Conservation (phyloP, 2,888 invertebrate species). For the Atethmia centrago region DNA sequence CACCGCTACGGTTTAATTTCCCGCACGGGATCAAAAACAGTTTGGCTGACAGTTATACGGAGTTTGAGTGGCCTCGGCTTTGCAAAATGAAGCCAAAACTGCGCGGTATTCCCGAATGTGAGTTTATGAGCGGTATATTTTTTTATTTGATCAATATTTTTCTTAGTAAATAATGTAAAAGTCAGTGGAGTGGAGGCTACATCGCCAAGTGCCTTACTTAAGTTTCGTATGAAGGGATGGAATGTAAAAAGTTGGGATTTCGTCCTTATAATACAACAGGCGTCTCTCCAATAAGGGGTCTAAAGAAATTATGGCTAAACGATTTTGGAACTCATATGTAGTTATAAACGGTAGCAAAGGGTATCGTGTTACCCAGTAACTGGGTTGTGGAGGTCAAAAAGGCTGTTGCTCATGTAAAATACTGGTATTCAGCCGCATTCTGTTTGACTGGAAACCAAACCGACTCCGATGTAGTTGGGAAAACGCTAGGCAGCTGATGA, state of each 20-base stretch:
- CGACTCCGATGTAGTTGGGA: background rate
- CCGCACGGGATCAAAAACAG: conserved; percentile 19
- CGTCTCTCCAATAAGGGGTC: background rate
- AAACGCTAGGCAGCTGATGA: background rate
- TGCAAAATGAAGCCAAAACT: conserved; percentile 22
- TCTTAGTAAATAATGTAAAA: background rate
- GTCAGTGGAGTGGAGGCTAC: background rate
- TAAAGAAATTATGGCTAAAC: background rate
- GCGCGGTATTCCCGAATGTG: background rate
- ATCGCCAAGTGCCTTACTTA: background rate
- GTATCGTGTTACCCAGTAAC: background rate
- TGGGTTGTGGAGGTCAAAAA: background rate
- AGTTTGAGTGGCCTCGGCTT: conserved; percentile 43
- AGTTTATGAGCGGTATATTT: background rate
- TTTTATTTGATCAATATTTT: conserved; percentile 18
- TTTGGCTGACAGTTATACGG: conserved; percentile 33
- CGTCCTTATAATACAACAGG: background rate
- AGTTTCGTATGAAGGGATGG: background rate
- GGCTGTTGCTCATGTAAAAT: background rate
- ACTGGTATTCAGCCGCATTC: background rate
- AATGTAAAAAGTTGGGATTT: background rate
- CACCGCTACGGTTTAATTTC: background rate
- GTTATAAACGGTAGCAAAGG: too few species aligned
- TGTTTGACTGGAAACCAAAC: background rate
- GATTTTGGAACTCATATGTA: background rate